Conservation (phyloP, 2,888 invertebrate genomes). For the Hydrotaea diabolus region DNA sequence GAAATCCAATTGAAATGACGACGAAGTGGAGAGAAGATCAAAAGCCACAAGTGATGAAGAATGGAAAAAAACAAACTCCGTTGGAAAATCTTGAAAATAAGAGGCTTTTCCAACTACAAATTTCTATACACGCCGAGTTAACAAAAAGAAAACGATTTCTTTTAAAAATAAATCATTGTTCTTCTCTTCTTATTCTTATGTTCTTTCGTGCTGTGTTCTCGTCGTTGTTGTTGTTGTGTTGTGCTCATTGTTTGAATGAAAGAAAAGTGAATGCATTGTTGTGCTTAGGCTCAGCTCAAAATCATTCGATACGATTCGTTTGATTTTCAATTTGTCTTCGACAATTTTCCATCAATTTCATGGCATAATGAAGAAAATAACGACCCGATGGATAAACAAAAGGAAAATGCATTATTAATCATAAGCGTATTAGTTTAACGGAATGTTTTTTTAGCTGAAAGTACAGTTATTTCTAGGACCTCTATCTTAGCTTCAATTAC, state of each 20-base stretch:
- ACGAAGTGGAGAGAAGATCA: slow-evolving; percentile 9
- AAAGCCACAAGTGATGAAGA: slow-evolving; percentile 29
- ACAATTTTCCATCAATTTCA: background rate
- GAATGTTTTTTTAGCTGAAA: background rate
- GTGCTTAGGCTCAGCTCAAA: background rate
- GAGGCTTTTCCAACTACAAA: slow-evolving; percentile 5
- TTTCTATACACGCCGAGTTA: background rate
- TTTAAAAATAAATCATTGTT: slow-evolving; percentile 2
- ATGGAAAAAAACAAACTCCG: background rate
- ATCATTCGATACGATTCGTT: slow-evolving; percentile 2
- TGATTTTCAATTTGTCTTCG: slow-evolving; percentile 2
- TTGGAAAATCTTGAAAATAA: background rate
- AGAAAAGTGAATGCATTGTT: background rate
- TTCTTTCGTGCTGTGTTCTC: background rate
- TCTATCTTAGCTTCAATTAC: no score
- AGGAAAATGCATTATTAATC: slow-evolving; percentile 20
- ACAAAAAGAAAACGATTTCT: slow-evolving; percentile 1
- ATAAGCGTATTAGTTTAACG: background rate
- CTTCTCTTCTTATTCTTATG: background rate
- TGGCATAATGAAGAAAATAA: background rate
- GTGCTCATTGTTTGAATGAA: background rate
- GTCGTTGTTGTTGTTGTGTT: background rate
- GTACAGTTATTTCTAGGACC: no score
- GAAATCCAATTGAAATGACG: slow-evolving; percentile 24
- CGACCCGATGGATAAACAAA: background rate